A percentile compares a stretch with the other conserved stretches of the same genome.
phyloP scores from a whole-genome alignment of 2,888 invertebrate genomes.

The Platycnemis pennipes region DNA sequence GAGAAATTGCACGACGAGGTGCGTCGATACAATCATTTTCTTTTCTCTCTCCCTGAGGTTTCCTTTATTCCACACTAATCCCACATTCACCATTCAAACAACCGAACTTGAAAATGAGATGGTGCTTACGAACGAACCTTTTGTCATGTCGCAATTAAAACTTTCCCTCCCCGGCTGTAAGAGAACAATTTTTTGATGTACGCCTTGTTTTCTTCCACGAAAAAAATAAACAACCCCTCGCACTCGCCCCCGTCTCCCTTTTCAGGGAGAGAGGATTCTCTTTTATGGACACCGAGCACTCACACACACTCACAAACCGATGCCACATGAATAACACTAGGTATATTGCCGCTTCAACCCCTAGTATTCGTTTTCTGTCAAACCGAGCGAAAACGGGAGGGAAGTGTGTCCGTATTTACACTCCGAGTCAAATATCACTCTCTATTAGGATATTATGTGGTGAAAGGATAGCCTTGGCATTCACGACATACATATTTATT shows the following conservation, averaged over 20 bases:
- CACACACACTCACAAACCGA: background rate
- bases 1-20: no score
- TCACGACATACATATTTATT: no score
- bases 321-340: no score
- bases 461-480: no score
- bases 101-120: background rate
- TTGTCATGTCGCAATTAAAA: background rate
- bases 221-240: background rate
- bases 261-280: background rate
- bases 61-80: no score
- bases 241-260: no score
- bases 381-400: background rate
- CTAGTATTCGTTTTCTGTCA: background rate
- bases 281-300: background rate
- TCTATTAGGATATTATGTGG: no score
- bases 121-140: background rate
- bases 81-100: no score
- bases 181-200: background rate
- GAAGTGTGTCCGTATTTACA: no score
- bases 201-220: background rate
- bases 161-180: background rate
- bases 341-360: background rate
- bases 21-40: no score
- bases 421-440: no score
- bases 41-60: no score